phyloP scores from a whole-genome alignment of 2,888 invertebrate genomes.

The Diplolepis rosae region DNA sequence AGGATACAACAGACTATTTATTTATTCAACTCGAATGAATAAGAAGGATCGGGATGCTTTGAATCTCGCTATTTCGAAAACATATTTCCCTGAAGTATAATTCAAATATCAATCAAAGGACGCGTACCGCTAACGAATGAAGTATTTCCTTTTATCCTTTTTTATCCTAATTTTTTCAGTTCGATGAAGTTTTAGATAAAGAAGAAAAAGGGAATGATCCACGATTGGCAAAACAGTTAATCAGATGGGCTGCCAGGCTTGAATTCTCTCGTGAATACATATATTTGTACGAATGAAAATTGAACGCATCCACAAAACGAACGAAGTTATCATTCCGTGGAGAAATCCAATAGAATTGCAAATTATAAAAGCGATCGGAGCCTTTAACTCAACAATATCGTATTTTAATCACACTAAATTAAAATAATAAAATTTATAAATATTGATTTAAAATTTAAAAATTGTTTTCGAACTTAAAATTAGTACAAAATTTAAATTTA shows the following conservation, averaged over 20 bases:
- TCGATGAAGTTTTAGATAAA: conserved; percentile 13
- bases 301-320: conserved; percentile 40
- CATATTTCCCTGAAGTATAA: background rate
- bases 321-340: conserved; percentile 46
- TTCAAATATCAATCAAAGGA: background rate
- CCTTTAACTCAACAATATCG: background rate
- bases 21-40: no score
- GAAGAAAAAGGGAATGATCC: background rate
- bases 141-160: background rate
- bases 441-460: background rate
- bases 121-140: background rate
- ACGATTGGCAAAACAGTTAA: conserved; percentile 7
- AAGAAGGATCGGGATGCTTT: no score
- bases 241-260: background rate
- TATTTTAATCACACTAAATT: no score
- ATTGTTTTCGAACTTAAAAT: no score
- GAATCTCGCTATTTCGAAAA: background rate
- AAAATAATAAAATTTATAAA: background rate
- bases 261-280: conserved; percentile 10
- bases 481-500: no score
- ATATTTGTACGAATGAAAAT: conserved; percentile 10
- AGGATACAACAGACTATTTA: no score
- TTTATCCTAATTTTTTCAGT: background rate
- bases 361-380: conserved; percentile 38
- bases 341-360: conserved; percentile 48